These are phyloP conservation scores for Cerastoderma edule DNA, from an alignment of 2,888 invertebrate species.

Conservation along the genomic window DNA sequence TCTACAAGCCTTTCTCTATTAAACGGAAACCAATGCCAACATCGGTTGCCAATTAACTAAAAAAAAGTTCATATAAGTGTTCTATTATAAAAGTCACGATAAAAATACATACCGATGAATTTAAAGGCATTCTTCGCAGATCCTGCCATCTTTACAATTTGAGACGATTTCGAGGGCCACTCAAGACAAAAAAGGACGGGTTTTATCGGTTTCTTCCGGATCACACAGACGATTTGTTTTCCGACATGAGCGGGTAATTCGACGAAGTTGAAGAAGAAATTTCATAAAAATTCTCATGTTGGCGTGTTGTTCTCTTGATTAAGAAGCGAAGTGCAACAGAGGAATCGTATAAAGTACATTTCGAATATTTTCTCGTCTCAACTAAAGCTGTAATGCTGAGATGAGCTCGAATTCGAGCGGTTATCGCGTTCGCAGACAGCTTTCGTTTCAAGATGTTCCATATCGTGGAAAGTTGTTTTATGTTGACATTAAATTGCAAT, in stretches of 20 bases:
- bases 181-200: not conserved
- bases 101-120: slow-evolving; percentile 14
- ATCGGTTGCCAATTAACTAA: no score
- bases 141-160: not conserved
- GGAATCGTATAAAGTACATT: not conserved
- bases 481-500: slow-evolving; percentile 58
- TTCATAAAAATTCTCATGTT: no score
- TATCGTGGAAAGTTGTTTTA: slow-evolving; percentile 56
- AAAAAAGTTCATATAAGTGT: not conserved
- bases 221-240: not conserved
- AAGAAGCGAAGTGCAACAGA: no score
- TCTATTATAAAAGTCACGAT: not conserved
- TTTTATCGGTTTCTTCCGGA: not conserved
- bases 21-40: no score
- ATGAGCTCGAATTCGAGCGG: slow-evolving; percentile 51
- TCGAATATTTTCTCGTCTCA: not conserved
- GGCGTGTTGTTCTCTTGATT: no score
- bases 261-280: not conserved
- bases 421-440: slow-evolving; percentile 51
- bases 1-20: no score
- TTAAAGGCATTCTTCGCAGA: slow-evolving; percentile 3
- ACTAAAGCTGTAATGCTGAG: not conserved
- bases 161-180: no score
- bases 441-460: slow-evolving; percentile 59
- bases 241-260: slow-evolving; percentile 23